These are phyloP conservation scores for Esox niger DNA, from an alignment of 2,113 vertebrate genomes.

Conservation along the genomic window DNA sequence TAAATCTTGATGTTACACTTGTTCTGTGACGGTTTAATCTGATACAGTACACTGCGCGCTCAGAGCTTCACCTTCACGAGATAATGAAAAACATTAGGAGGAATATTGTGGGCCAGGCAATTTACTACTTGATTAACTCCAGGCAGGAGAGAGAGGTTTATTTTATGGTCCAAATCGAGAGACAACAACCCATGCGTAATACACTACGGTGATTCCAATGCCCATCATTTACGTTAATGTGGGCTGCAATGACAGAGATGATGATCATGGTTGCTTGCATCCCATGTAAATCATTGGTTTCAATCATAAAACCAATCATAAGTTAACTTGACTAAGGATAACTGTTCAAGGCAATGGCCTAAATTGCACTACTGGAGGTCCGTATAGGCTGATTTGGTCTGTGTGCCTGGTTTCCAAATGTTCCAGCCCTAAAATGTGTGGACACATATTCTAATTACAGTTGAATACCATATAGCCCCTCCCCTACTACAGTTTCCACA, in stretches of 20 bases:
- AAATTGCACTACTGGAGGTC: too few species aligned
- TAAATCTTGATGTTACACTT: slow-evolving; percentile 1
- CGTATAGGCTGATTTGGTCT: too few species aligned
- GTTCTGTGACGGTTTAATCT: not conserved
- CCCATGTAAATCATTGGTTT: too few species aligned
- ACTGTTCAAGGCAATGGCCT: not conserved
- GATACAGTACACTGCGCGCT: not conserved
- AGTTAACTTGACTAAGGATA: not conserved
- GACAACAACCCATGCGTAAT: not conserved
- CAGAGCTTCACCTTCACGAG: not conserved
- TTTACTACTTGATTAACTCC: not conserved
- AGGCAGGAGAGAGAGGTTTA: not conserved
- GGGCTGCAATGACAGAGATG: not conserved
- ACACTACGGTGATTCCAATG: too few species aligned
- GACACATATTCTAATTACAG: not conserved
- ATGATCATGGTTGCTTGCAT: not conserved
- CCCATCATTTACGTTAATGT: too few species aligned
- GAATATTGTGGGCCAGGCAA: not conserved
- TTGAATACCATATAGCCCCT: not conserved
- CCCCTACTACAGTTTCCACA: not conserved
- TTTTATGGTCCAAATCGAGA: not conserved
- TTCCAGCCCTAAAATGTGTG: too few species aligned
- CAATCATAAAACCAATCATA: too few species aligned
- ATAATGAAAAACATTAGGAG: not conserved
- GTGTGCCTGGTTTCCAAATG: too few species aligned